Conservation (phyloP, 2,797 vertebrate genomes). For the Pelochelys cantorii region DNA sequence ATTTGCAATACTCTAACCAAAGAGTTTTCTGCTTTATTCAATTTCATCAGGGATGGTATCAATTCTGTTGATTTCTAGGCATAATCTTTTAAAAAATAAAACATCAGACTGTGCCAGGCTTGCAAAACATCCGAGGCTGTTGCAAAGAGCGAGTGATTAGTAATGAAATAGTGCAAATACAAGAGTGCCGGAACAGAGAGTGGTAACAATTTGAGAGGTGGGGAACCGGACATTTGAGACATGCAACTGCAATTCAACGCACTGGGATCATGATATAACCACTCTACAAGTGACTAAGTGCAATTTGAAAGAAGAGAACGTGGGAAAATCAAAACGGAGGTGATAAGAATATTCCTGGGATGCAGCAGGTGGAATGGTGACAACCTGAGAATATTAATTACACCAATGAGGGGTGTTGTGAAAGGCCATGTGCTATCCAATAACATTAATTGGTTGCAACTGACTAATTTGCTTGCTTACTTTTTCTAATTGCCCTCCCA, state of each 20-base stretch:
- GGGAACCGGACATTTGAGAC: conserved; percentile 71
- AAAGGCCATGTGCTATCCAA: conserved; percentile 1
- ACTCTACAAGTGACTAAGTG: conserved; percentile 21
- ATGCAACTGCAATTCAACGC: conserved; percentile 62
- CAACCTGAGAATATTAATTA: conserved; percentile 15
- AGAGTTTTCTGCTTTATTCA: background rate
- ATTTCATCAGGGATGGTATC: background rate
- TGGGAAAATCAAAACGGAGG: conserved; percentile 49
- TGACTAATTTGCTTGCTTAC: conserved; percentile 37
- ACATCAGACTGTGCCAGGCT: background rate
- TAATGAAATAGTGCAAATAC: conserved; percentile 59
- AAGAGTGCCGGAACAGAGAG: conserved; percentile 21
- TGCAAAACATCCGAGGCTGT: conserved; percentile 9
- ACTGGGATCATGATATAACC: conserved; percentile 60
- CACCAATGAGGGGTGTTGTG: conserved; percentile 20
- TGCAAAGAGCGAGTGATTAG: conserved; percentile 63
- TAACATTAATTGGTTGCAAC: conserved; percentile 14
- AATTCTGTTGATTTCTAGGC: background rate
- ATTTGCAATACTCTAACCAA: background rate
- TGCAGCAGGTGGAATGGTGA: conserved; percentile 41
- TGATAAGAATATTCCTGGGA: conserved; percentile 23
- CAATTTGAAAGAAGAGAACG: background rate
- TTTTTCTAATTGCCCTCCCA: background rate
- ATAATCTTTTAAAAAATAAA: background rate
- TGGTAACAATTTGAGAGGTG: conserved; percentile 58